Base-by-base conservation (phyloP, 2,888 invertebrate genomes). In the Oxycera nigricornis region DNA sequence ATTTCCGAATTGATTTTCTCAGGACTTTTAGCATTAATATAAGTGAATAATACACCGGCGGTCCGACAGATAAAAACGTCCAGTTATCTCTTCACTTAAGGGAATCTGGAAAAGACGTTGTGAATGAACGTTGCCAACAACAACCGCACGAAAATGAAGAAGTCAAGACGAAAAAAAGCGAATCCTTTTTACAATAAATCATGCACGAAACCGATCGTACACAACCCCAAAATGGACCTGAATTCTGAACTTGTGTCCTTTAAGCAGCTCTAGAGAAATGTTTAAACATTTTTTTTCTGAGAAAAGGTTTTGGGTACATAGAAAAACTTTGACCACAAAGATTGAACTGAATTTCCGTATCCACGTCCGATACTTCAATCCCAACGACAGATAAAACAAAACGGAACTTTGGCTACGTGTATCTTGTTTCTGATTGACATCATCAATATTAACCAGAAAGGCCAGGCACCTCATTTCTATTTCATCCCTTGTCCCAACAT, bases 381-480 rank as follows among this genome's bases (percentile, higher is more conserved):
- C 65, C 35, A 65, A 20, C 14, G 35, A 61, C 17, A 30, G 61
- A 61, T 61, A 61, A 31, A 61, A 14, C 31, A 61, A 61, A 31
- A 30, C 35, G n/a, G 14, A 31, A 61, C 20, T 14, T 35, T 35
- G 41, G 30, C 17, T 35, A 1, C 41, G 24, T 65, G 9, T 41
- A 65, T 41, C 22, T 39, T 65, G 24, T 59, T 65, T 41, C 39
- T 65, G 65, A 65, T 41, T 65, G 65, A 65, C 65, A 65, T 65
- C 65, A 65, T 65, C 65, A 65, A 65, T 65, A 65, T 65, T 30
- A 30, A 24, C 17, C 1, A 28, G 39, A 39, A 39, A 65, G 30
- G 30, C 14, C 65, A 22, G 28, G 22, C 46, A n/a, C 46, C 61
- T 61, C 26, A 59, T 59, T 59, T 62, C 61, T 22, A 14, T 6